Conservation (phyloP, 2,113 vertebrate genomes). For the Drymodes brunneopygia region DNA sequence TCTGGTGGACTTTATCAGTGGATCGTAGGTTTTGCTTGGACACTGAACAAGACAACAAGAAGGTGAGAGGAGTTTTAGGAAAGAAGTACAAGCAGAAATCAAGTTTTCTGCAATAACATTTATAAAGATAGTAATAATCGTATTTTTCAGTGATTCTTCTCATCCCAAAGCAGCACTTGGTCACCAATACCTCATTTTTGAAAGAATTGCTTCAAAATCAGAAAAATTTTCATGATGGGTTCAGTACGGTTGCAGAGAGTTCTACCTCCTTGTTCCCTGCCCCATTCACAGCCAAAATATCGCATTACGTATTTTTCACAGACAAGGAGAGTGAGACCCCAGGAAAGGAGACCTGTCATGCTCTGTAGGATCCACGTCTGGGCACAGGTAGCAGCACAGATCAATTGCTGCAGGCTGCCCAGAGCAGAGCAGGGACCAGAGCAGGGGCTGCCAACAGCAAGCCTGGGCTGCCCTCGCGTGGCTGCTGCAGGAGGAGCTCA, state of each 20-base stretch:
- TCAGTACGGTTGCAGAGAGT: neutral
- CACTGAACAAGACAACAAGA: conserved; percentile 71
- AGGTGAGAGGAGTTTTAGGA: neutral
- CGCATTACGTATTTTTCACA: rapidly evolving
- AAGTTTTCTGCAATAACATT: neutral
- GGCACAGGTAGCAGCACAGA: neutral
- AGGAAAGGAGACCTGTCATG: neutral
- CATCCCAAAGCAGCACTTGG: neutral
- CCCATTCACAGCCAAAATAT: neutral
- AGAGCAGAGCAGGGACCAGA: rapidly evolving
- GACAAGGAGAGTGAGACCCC: neutral
- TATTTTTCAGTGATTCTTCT: neutral
- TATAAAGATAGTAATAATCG: neutral
- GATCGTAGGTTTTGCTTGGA: conserved; percentile 94
- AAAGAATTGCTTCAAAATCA: too few species aligned
- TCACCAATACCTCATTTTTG: neutral
- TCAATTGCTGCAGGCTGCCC: neutral
- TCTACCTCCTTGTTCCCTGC: neutral
- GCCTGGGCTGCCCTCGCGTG: conserved; percentile 61
- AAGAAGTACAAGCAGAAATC: neutral
- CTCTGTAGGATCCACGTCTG: neutral
- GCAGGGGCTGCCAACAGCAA: neutral
- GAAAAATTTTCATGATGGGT: too few species aligned
- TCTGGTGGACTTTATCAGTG: conserved; percentile 82
- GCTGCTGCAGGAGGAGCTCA: neutral